A percentile compares a stretch with the other conserved stretches of the same genome.
Evolutionary conservation across 2,113 vertebrate species (phyloP).

Genomic region (Canis aureus): DNA sequence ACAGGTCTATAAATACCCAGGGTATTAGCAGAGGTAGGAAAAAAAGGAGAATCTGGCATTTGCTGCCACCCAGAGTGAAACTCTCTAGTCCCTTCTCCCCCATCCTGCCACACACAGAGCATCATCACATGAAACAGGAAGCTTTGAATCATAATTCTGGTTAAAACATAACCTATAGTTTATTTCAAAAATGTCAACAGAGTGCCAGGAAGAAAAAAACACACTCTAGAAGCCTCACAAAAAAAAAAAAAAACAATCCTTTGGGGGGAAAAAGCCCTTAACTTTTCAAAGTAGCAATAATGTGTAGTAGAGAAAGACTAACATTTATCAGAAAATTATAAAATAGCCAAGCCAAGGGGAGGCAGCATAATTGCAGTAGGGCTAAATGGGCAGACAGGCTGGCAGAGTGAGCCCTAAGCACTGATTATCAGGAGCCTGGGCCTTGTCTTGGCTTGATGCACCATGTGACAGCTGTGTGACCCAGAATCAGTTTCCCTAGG

Average conservation of each 20-base stretch:
- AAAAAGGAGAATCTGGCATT: slow-evolving; percentile 48
- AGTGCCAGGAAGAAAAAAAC: slow-evolving; percentile 17
- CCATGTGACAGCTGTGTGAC: neutral
- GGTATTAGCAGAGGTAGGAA: neutral
- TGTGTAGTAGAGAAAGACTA: slow-evolving; percentile 20
- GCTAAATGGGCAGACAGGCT: neutral
- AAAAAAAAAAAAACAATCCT: slow-evolving; percentile 64
- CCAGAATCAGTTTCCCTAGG: neutral
- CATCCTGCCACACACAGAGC: slow-evolving; percentile 8
- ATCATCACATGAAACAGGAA: slow-evolving; percentile 71
- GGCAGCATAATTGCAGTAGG: neutral
- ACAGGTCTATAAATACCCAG: slow-evolving; percentile 34
- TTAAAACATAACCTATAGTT: slow-evolving; percentile 66
- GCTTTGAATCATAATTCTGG: slow-evolving; percentile 77
- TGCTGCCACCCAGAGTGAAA: slow-evolving; percentile 61
- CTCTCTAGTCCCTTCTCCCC: neutral
- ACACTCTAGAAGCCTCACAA: slow-evolving; percentile 20
- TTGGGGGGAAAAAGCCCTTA: neutral
- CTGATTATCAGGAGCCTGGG: neutral
- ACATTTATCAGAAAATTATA: slow-evolving; percentile 34
- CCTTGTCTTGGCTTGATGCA: neutral
- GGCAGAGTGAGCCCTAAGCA: neutral
- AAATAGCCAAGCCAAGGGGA: neutral
- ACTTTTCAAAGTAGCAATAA: slow-evolving; percentile 21
- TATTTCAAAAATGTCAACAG: slow-evolving; percentile 72